Evolutionary conservation across 2,113 vertebrate genomes (phyloP), one percentile per base, ranked within the genome.

Genomic region (human): DNA sequence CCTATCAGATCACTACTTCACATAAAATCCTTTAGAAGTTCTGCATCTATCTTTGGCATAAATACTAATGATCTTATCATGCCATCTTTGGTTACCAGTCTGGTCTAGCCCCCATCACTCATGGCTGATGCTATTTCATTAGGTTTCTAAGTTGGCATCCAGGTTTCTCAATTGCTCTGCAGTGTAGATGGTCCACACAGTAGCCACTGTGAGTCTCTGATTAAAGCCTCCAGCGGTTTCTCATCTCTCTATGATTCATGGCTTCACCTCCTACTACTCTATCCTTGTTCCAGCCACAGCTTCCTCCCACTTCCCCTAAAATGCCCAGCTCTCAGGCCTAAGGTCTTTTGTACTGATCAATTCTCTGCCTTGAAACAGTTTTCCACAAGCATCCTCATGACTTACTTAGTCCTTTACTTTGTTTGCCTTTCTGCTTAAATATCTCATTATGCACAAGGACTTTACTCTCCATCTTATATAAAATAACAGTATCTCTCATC

Each of bases 181-280:
- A 32, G 3, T 9, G 2, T 1, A 2, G 0, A 5, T 7, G 17
- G 25, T 48, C 5, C 64, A 7, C 73, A 25, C 4, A 40, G 68
- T 25, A 79, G 45, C 20, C 40, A 23, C 13, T 1, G 52, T 0
- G 22, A 43, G 6, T 20, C 64, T 64, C 22, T 8, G 1, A 11
- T 23, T 48, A 8, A 4, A 43, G 45, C 14, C 20, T 18, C 43
- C 2, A 0, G 0, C 14, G 20, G 17, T 1, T 64, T 35, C 40
- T n/a, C 3, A 3, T 68, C n/a, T 40, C 2, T 1, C 23, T 4
- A 0, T 48, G 75, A 52, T 8, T 30, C 1, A 3, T 16, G 25
- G 17, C 12, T 2, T 89, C 38, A 30, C 6, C 43, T 64, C 11
- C 40, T 68, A 6, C 5, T 30, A 0, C 35, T 55, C 40, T 18